These are phyloP conservation scores for Fulica atra DNA, from an alignment of 2,113 vertebrate species.

Conservation along the genomic window DNA sequence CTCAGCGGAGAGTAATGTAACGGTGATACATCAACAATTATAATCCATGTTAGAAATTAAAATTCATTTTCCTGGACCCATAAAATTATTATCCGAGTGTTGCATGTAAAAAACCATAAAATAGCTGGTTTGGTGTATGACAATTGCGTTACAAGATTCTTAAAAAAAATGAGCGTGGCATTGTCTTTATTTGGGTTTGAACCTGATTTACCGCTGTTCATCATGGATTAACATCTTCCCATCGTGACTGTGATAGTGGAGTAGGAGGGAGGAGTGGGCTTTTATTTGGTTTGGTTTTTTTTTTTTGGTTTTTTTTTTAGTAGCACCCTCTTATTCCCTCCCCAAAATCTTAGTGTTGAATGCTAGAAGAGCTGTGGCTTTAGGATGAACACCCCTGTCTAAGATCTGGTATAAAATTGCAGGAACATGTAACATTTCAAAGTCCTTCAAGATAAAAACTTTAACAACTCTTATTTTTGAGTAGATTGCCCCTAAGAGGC, in stretches of 20 bases:
- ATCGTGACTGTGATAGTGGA: neutral
- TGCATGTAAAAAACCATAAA: neutral
- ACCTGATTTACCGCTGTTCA: neutral
- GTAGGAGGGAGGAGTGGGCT: rapidly evolving
- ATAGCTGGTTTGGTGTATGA: neutral
- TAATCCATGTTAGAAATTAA: neutral
- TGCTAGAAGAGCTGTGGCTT: neutral
- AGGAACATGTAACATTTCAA: neutral
- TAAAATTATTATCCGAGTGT: neutral
- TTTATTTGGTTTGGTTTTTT: no score
- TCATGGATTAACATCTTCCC: neutral
- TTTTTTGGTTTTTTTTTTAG: neutral
- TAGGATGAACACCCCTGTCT: neutral
- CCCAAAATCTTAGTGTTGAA: neutral
- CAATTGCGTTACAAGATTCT: neutral
- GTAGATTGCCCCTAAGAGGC: neutral
- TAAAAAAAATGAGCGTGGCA: neutral
- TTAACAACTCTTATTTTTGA: neutral
- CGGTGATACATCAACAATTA: neutral
- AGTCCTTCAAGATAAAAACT: neutral
- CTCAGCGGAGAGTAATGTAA: neutral
- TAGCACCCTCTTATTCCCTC: neutral
- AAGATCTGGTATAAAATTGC: neutral
- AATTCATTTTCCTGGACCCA: neutral
- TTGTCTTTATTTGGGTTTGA: neutral